These are phyloP conservation scores for crab-eating macaque (Macaca fascicularis) DNA, from an alignment of 2,113 vertebrate species.

Conservation along the genomic window T2T-MFA8v1.1 NC_088388.1:131687501-131688000, in stretches of 20 bases:
- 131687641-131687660: not conserved
- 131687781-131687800: too few relatives aligned
- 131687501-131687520: conserved; percentile 34
- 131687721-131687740: too few relatives aligned
- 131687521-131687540: not conserved
- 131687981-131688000: conserved; percentile 31
- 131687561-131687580: not conserved
- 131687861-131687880: not conserved
- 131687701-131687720: not conserved
- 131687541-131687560: not conserved
- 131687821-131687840: not conserved
- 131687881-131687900: not conserved
- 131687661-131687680: not conserved
- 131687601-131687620: not conserved
- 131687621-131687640: not conserved
- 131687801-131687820: not conserved
- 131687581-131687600: not conserved
- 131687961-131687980: conserved; percentile 36
- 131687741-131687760: not conserved
- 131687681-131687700: not conserved
- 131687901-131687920: conserved; percentile 65
- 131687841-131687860: not conserved
- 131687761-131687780: not conserved
- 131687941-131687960: conserved; percentile 58
- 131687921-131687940: conserved; percentile 41